phyloP scores from a whole-genome alignment of 2,113 vertebrate species.

The Bufo bufo region DNA sequence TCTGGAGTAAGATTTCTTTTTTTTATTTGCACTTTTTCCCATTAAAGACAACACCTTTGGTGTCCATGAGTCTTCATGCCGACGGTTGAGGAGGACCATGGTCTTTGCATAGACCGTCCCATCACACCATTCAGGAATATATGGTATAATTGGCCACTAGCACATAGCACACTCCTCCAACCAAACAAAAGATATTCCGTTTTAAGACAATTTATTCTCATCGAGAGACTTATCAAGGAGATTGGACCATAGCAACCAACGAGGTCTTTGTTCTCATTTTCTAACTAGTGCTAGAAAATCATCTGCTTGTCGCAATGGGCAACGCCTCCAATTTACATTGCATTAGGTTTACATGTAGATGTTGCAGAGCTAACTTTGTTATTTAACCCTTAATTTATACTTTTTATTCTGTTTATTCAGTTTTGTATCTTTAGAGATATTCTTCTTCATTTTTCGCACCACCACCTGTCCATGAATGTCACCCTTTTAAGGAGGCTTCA shows the following conservation, averaged over 20 bases:
- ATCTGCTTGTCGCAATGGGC: background rate
- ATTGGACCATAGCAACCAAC: background rate
- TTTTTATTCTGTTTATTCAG: too few relatives aligned
- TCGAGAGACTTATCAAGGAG: background rate
- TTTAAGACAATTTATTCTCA: slow-evolving; percentile 13
- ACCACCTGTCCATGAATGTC: too few relatives aligned
- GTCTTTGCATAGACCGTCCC: background rate
- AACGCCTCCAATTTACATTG: background rate
- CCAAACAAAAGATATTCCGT: background rate
- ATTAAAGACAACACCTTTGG: background rate
- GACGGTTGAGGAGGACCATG: background rate
- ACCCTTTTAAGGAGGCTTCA: too few relatives aligned
- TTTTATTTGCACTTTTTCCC: too few relatives aligned
- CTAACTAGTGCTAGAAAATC: background rate
- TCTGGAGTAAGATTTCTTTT: too few relatives aligned
- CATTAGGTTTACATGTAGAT: background rate
- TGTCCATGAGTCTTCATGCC: background rate
- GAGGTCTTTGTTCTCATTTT: background rate
- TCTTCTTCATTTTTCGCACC: too few relatives aligned
- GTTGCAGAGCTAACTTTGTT: background rate
- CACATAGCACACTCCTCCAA: background rate
- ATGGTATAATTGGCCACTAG: background rate
- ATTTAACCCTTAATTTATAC: background rate
- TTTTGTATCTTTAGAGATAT: too few relatives aligned
- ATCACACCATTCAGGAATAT: background rate